Conservation (phyloP, 2,888 invertebrate species). For the Diachrysia chrysitis region DNA sequence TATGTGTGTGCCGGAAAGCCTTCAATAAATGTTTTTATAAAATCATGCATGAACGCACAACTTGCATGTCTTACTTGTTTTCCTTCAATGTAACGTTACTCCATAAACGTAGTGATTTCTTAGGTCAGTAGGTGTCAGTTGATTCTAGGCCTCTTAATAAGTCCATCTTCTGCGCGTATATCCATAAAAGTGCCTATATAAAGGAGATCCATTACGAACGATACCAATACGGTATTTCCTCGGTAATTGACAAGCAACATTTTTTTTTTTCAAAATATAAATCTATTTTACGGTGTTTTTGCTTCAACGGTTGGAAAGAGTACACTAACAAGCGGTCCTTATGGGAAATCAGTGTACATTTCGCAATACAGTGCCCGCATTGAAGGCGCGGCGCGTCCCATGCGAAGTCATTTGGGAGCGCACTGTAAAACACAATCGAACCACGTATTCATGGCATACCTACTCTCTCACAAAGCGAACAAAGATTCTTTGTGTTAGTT, state of each 20-base stretch:
- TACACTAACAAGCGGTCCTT: conserved; percentile 43
- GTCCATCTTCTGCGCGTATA: conserved; percentile 12
- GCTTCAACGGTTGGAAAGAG: conserved; percentile 23
- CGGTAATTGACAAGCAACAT: not conserved
- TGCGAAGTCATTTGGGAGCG: conserved; percentile 78
- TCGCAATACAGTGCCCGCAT: conserved; percentile 73
- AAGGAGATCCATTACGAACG: conserved; percentile 14
- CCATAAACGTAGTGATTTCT: conserved; percentile 34
- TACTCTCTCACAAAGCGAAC: conserved; percentile 74
- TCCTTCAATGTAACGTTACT: conserved; percentile 45
- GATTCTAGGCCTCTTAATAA: conserved; percentile 28
- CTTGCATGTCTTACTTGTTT: conserved; percentile 24
- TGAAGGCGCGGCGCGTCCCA: conserved; percentile 73
- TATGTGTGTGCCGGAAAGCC: not conserved
- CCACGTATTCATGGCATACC: conserved; percentile 66
- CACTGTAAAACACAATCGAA: conserved; percentile 73
- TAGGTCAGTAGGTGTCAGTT: conserved; percentile 22
- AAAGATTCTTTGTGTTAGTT: conserved; percentile 76
- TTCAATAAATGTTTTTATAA: conserved; percentile 13
- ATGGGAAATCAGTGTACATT: conserved; percentile 68
- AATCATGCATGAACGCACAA: conserved; percentile 20
- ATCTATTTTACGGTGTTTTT: not conserved
- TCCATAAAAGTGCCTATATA: conserved; percentile 36
- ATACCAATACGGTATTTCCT: not conserved
- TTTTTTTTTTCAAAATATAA: not conserved